Percentiles rank a stretch among this genome's conserved stretches.
Evolutionary conservation across 2,888 invertebrate species (phyloP).

Genomic region (Drosophila neoperkinsi): DNA sequence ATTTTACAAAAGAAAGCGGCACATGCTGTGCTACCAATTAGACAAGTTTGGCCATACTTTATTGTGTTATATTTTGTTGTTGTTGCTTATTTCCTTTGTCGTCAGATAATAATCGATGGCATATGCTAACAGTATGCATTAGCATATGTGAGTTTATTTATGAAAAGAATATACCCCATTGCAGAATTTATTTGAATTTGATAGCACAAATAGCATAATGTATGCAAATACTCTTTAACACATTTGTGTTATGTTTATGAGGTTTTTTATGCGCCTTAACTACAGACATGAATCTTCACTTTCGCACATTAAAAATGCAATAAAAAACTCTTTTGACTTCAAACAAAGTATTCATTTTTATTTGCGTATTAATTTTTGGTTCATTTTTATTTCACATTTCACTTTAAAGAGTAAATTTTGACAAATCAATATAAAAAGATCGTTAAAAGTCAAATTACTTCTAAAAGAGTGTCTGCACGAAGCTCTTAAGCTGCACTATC

Average conservation of each 20-base stretch:
- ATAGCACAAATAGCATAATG: constrained; percentile 22
- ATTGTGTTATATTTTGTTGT: neutral
- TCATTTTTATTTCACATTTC: constrained; percentile 40
- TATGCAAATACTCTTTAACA: neutral
- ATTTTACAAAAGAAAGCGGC: constrained; percentile 72
- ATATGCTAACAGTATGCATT: constrained; percentile 35
- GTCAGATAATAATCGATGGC: neutral
- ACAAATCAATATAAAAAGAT: neutral
- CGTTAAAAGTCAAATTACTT: neutral
- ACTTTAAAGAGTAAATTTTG: constrained; percentile 47
- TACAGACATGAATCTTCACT: constrained; percentile 38
- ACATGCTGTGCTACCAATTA: constrained; percentile 60
- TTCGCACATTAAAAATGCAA: constrained; percentile 61
- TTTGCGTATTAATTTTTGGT: constrained; percentile 55
- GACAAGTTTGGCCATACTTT: constrained; percentile 56
- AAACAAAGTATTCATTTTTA: constrained; percentile 33
- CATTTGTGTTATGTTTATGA: constrained; percentile 14
- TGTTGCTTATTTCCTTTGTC: constrained; percentile 26
- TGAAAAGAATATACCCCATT: neutral
- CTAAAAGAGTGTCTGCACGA: neutral
- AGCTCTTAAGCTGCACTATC: neutral
- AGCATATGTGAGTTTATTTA: constrained; percentile 18
- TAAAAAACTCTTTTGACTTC: constrained; percentile 34
- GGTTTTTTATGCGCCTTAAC: constrained; percentile 26
- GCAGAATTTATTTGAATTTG: constrained; percentile 9